A percentile compares a stretch with the other conserved stretches of the same genome.
Conservation (phyloP, 2,113 vertebrate genomes). For the Nibea albiflora region DNA sequence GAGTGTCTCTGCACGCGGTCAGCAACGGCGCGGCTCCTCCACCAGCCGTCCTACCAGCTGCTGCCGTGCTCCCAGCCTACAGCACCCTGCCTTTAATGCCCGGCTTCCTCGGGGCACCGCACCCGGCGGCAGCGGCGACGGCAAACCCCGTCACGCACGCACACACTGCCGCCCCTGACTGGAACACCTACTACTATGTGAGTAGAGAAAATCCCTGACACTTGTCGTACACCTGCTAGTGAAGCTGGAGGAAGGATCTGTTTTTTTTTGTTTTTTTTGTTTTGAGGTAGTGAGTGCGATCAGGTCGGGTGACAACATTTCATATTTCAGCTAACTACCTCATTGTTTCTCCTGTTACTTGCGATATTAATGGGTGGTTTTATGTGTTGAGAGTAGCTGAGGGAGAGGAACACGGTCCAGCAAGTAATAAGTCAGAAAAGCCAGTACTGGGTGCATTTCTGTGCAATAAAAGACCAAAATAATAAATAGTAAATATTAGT, state of each 20-base stretch:
- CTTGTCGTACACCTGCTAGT: background rate
- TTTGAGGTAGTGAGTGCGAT: background rate
- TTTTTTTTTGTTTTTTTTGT: background rate
- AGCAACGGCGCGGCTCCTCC: conserved; percentile 79
- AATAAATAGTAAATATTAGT: conserved; percentile 5
- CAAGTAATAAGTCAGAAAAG: background rate
- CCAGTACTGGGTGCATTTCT: background rate
- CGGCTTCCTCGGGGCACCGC: conserved; percentile 81
- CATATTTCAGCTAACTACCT: conserved; percentile 9
- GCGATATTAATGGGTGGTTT: conserved; percentile 14
- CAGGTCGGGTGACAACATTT: conserved; percentile 41
- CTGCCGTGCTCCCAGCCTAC: conserved; percentile 81
- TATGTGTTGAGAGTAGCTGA: conserved; percentile 30
- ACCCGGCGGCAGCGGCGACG: conserved; percentile 66
- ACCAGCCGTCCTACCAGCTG: conserved; percentile 73
- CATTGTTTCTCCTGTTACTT: background rate
- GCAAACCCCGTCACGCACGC: conserved; percentile 71
- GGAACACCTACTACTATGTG: conserved; percentile 87
- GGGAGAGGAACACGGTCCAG: background rate
- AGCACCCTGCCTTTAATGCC: conserved; percentile 84
- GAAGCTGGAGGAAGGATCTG: background rate
- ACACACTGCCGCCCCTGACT: conserved; percentile 77
- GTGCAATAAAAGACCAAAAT: background rate
- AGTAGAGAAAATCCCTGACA: conserved; percentile 55
- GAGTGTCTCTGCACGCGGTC: conserved; percentile 79